phyloP scores from a whole-genome alignment of 2,888 invertebrate species.

The Corythucha ciliata region DNA sequence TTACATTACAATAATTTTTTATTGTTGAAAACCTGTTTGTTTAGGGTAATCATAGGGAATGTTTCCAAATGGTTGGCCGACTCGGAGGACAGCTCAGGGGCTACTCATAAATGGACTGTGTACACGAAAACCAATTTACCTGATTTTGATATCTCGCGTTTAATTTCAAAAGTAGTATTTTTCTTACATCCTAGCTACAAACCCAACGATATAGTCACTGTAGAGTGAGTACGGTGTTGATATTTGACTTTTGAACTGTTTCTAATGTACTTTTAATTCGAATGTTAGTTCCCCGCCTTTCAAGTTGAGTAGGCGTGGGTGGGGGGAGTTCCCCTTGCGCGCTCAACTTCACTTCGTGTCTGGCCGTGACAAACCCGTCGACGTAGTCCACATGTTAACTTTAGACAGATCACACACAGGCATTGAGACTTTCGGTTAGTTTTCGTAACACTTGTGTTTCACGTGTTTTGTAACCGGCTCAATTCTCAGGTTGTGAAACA shows the following conservation, averaged over 20 bases:
- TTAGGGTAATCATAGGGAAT: constrained; percentile 52
- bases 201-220: constrained; percentile 73
- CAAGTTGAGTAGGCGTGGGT: constrained; percentile 73
- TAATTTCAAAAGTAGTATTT: constrained; percentile 65
- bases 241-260: constrained; percentile 6
- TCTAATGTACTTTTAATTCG: constrained; percentile 22
- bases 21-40: too few species aligned
- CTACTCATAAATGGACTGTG: constrained; percentile 84
- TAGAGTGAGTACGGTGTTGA: constrained; percentile 51
- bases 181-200: constrained; percentile 77
- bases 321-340: constrained; percentile 84
- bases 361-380: constrained; percentile 63
- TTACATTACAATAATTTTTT: too few species aligned
- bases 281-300: constrained; percentile 62
- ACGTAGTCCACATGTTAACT: constrained; percentile 68
- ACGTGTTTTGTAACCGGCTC: too few species aligned
- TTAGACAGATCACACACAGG: constrained; percentile 75
- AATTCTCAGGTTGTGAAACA: constrained; percentile 68
- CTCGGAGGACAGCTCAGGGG: constrained; percentile 56
- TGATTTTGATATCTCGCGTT: constrained; percentile 50
- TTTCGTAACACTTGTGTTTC: background rate
- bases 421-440: constrained; percentile 64
- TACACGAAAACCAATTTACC: constrained; percentile 66
- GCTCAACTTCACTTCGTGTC: constrained; percentile 70
- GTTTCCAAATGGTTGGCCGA: constrained; percentile 70